A percentile compares a stretch with the other conserved stretches of the same genome.
Conservation (phyloP, 2,113 vertebrate species). For the Sinocyclocheilus grahami region DNA sequence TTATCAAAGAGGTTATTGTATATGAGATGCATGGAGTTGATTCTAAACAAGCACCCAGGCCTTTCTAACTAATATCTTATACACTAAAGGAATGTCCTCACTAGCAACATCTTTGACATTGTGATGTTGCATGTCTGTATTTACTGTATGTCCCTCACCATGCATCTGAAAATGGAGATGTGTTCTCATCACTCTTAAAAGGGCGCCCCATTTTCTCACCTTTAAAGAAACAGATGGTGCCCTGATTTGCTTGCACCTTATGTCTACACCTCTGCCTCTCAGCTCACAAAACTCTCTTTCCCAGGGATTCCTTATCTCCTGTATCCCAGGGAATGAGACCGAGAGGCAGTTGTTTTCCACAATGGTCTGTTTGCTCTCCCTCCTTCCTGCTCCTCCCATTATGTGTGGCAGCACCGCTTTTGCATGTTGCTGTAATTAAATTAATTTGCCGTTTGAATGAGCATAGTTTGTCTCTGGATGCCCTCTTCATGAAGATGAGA, state of each 20-base stretch:
- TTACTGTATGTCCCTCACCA: neutral
- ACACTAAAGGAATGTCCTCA: too few relatives aligned
- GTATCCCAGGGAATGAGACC: neutral
- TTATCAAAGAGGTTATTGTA: too few relatives aligned
- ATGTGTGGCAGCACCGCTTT: conserved; percentile 18
- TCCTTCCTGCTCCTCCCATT: conserved; percentile 10
- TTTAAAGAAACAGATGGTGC: neutral
- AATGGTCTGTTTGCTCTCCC: conserved; percentile 5
- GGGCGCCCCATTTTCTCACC: conserved; percentile 2
- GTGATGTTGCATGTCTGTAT: neutral
- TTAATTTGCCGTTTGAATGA: conserved; percentile 70
- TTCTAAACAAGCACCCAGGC: neutral
- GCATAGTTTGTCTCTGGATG: conserved; percentile 65
- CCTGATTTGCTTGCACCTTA: neutral
- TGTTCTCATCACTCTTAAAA: neutral
- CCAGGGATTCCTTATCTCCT: neutral
- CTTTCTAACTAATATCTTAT: neutral
- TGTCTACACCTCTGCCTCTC: neutral
- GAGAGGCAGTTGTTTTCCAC: neutral
- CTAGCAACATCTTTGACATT: neutral
- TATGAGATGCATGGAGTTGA: neutral
- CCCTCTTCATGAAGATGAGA: neutral
- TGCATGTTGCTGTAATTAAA: conserved; percentile 67
- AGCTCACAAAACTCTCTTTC: neutral
- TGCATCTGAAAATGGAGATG: conserved; percentile 17